phyloP scores from a whole-genome alignment of 2,797 vertebrate species.

The Hypotaenidia okinawae region DNA sequence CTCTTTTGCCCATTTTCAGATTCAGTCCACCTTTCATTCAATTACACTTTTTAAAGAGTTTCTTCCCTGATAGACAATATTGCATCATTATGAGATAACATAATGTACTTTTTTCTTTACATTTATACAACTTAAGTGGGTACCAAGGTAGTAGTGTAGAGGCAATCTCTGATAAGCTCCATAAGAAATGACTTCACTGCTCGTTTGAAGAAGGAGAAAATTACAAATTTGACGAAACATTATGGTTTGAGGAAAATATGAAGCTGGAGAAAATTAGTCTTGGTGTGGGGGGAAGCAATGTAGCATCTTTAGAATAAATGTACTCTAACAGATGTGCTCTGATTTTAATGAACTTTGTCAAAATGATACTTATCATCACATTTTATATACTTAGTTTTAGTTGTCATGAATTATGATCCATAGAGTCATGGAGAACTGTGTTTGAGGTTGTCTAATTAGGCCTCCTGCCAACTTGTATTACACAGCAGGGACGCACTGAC shows the following conservation, averaged over 20 bases:
- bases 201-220: constrained; percentile 28
- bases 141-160: background rate
- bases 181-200: background rate
- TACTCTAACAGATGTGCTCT: background rate
- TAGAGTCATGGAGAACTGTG: background rate
- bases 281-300: background rate
- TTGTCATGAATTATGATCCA: background rate
- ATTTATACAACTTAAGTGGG: background rate
- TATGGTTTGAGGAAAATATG: background rate
- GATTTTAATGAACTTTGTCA: background rate
- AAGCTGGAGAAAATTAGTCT: background rate
- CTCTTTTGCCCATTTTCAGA: background rate
- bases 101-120: background rate
- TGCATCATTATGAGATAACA: background rate
- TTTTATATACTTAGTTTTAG: background rate
- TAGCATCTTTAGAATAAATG: background rate
- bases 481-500: background rate
- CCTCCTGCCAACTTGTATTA: background rate
- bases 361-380: background rate
- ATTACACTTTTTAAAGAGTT: background rate
- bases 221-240: background rate
- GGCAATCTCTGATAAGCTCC: background rate
- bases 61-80: background rate
- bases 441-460: background rate
- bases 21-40: background rate